Conservation (phyloP, 1,140 invertebrate genomes). For the Temnothorax nylanderi region DNA sequence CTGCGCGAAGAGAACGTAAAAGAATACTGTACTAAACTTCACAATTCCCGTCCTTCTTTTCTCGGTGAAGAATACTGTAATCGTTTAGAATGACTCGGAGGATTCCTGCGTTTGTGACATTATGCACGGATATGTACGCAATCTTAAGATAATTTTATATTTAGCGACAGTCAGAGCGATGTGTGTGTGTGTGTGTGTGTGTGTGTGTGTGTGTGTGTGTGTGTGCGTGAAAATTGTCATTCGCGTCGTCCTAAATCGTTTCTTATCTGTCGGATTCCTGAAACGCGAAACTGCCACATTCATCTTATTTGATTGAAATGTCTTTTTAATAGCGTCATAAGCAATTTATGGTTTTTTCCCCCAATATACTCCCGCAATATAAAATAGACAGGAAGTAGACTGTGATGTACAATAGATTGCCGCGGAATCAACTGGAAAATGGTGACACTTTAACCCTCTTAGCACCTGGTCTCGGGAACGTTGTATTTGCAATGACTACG, state of each 20-base stretch:
- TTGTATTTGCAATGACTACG: conserved; percentile 34
- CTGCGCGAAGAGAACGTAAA: background rate
- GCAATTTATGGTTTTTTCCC: background rate
- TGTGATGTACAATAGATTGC: background rate
- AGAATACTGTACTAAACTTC: background rate
- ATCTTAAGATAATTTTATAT: conserved; percentile 19
- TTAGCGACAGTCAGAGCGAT: background rate
- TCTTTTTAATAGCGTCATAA: conserved; percentile 16
- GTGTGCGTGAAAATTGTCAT: background rate
- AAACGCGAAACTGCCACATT: conserved; percentile 10
- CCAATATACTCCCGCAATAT: background rate
- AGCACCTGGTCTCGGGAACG: background rate
- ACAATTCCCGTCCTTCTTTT: conserved; percentile 8
- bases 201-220: too few species aligned
- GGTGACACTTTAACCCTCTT: conserved; percentile 39
- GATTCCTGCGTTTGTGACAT: conserved; percentile 7
- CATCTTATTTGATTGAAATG: background rate
- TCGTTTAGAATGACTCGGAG: conserved; percentile 7
- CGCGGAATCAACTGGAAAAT: conserved; percentile 5
- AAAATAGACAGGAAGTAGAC: conserved; percentile 12
- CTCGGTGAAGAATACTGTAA: conserved; percentile 5
- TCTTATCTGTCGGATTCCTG: background rate
- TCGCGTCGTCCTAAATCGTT: background rate
- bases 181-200: too few species aligned
- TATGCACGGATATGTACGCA: conserved; percentile 26